Evolutionary conservation across 2,888 invertebrate species (phyloP).

Genomic region (Caenorhabditis virilis): DNA sequence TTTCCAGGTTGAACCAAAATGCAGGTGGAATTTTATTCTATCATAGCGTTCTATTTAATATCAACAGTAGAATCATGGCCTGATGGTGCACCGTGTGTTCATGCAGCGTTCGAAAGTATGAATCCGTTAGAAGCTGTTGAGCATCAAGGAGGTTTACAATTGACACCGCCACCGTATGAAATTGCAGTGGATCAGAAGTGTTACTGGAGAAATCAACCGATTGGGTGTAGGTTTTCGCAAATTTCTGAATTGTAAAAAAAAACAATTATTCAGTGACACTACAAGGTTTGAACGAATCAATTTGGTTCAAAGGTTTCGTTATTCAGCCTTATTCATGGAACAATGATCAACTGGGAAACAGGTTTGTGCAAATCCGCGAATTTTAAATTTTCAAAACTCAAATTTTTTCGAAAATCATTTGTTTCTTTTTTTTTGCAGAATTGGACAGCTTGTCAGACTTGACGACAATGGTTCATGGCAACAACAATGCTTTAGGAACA

Average conservation of each 20-base stretch:
- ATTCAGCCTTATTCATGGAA: conserved; percentile 64
- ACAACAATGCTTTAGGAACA: conserved; percentile 62
- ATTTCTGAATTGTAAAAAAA: conserved; percentile 2
- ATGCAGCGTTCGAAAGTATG: conserved; percentile 64
- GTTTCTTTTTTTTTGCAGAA: conserved; percentile 38
- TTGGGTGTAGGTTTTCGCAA: conserved; percentile 52
- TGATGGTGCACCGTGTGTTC: conserved; percentile 66
- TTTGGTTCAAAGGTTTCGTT: conserved; percentile 66
- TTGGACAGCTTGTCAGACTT: conserved; percentile 63
- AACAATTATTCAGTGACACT: conserved; percentile 56
- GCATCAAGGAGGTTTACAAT: conserved; percentile 65
- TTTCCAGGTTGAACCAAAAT: no score
- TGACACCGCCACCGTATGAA: conserved; percentile 59
- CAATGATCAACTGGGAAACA: conserved; percentile 54
- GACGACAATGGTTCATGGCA: conserved; percentile 67
- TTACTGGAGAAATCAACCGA: conserved; percentile 65
- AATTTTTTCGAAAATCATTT: not conserved
- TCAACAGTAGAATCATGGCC: conserved; percentile 57
- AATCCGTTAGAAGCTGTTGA: conserved; percentile 68
- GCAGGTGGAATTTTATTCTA: no score
- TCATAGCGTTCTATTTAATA: no score
- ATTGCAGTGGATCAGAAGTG: conserved; percentile 62
- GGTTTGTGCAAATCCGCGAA: no score
- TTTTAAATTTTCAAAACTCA: no score
- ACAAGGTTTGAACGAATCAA: conserved; percentile 59